These are phyloP conservation scores for Glandiceps talaboti DNA, from an alignment of 53 echinoderm and acorn worm species.

Conservation along the genomic window DNA sequence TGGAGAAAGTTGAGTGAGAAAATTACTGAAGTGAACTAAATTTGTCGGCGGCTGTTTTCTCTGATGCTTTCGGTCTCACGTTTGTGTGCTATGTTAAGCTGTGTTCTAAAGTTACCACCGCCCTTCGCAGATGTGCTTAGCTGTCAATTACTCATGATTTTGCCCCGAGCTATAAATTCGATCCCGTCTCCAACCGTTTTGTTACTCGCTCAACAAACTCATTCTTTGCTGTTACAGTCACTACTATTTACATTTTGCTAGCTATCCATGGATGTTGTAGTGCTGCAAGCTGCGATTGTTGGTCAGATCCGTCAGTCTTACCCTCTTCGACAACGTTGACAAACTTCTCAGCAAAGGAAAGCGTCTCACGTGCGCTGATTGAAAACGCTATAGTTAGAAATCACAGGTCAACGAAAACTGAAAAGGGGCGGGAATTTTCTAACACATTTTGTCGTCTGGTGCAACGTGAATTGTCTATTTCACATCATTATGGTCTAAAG, in stretches of 20 bases:
- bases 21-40: background rate
- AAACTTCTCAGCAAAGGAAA: too few relatives aligned
- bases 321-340: too few relatives aligned
- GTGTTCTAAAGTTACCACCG: background rate
- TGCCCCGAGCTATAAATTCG: background rate
- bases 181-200: background rate
- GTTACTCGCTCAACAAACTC: background rate
- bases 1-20: too few relatives aligned
- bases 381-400: too few relatives aligned
- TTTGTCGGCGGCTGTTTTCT: slow-evolving; percentile 1
- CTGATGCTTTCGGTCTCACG: background rate
- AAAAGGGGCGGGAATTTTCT: too few relatives aligned
- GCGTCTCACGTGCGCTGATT: too few relatives aligned
- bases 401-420: too few relatives aligned
- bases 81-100: background rate
- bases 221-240: background rate
- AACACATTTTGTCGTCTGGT: too few relatives aligned
- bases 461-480: too few relatives aligned
- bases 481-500: too few relatives aligned
- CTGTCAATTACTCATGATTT: background rate
- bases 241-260: background rate
- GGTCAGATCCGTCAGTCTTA: too few relatives aligned
- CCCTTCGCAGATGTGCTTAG: slow-evolving; percentile 1
- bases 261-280: background rate
- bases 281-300: too few relatives aligned